These are phyloP conservation scores for Drosophila pectinifera DNA, from an alignment of 1,140 invertebrate genomes.

Conservation along the genomic window DNA sequence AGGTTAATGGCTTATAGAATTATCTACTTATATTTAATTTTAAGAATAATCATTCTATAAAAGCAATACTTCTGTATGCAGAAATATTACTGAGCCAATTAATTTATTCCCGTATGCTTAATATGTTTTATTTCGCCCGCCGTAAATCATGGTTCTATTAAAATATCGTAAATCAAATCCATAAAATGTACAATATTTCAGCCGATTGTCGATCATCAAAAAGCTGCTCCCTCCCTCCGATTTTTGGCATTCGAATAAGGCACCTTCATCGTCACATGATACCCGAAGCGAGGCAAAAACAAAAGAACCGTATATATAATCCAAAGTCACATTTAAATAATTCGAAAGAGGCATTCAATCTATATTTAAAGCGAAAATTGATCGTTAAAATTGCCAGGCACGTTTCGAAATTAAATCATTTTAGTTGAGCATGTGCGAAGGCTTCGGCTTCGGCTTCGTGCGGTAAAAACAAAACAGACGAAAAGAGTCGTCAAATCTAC, in stretches of 20 bases:
- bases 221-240: constrained; percentile 6
- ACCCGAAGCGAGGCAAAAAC: constrained; percentile 35
- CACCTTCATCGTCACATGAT: constrained; percentile 45
- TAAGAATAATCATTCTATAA: too few species aligned
- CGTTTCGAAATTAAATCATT: constrained; percentile 85
- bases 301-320: constrained; percentile 39
- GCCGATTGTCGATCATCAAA: constrained; percentile 27
- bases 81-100: too few species aligned
- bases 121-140: background rate
- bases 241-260: constrained; percentile 31
- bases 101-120: too few species aligned
- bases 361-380: constrained; percentile 74
- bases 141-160: constrained; percentile 41
- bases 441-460: constrained; percentile 10
- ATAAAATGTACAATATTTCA: constrained; percentile 34
- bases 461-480: constrained; percentile 20
- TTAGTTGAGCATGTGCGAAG: constrained; percentile 63
- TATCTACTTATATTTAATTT: too few species aligned
- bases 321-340: constrained; percentile 46
- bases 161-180: constrained; percentile 43
- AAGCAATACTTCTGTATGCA: background rate
- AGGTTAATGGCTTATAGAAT: too few species aligned
- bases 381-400: constrained; percentile 74
- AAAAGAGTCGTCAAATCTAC: constrained; percentile 40
- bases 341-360: constrained; percentile 38